These are phyloP conservation scores for Desmodus rotundus DNA, from an alignment of 2,113 vertebrate species.

Conservation along the genomic window DNA sequence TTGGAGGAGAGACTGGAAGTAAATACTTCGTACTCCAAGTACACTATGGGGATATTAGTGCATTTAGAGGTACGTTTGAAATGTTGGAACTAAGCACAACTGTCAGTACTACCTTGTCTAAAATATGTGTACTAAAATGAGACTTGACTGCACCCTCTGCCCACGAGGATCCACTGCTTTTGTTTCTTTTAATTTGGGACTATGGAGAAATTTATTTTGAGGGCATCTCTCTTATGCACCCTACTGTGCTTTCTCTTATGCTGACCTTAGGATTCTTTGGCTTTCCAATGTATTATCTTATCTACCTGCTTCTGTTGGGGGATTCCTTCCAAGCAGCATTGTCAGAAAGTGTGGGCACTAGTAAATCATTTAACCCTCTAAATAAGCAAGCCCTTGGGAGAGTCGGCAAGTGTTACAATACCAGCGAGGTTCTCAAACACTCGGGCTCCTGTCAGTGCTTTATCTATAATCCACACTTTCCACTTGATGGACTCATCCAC, in stretches of 20 bases:
- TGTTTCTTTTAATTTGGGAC: neutral
- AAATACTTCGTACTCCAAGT: conserved; percentile 96
- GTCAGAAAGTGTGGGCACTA: neutral
- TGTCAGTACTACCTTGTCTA: neutral
- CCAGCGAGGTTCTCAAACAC: neutral
- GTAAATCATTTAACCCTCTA: neutral
- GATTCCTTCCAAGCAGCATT: neutral
- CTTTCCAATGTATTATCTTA: neutral
- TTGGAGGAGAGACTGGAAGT: conserved; percentile 88
- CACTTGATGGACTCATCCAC: neutral
- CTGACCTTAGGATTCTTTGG: neutral
- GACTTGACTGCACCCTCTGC: neutral
- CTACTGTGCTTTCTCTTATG: neutral
- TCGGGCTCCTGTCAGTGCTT: neutral
- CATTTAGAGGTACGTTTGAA: conserved; percentile 88
- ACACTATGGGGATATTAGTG: conserved; percentile 92
- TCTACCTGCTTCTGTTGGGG: neutral
- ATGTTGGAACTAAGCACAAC: neutral
- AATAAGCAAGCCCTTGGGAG: neutral
- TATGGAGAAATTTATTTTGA: neutral
- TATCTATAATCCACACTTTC: neutral
- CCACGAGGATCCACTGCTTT: neutral
- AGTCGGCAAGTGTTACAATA: neutral
- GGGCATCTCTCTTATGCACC: neutral
- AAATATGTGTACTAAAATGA: neutral